phyloP scores from a whole-genome alignment of 2,113 vertebrate species.

The Leucosticte australis region DNA sequence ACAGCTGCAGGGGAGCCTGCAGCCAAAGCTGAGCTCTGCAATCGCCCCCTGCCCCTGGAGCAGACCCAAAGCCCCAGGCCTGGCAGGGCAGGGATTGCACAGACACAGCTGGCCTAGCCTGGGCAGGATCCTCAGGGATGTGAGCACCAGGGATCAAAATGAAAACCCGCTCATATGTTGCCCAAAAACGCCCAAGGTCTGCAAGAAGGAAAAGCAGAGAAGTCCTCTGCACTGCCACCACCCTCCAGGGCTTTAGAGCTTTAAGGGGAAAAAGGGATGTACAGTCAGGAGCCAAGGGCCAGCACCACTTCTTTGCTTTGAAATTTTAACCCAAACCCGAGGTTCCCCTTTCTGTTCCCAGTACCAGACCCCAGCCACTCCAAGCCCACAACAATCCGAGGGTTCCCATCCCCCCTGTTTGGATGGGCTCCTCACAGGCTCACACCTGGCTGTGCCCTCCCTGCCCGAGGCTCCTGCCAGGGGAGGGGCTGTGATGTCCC shows the following conservation, averaged over 20 bases:
- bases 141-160: not conserved
- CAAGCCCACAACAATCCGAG: rapidly evolving
- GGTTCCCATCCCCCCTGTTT: not conserved
- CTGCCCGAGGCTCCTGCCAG: not conserved
- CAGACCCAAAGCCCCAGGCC: not conserved
- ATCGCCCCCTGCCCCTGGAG: not conserved
- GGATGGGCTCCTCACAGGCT: not conserved
- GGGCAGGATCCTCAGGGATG: not conserved
- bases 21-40: not conserved
- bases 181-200: not conserved
- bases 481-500: not conserved
- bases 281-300: not conserved
- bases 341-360: not conserved
- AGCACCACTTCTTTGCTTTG: not conserved
- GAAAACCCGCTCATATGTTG: not conserved
- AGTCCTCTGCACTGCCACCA: not conserved
- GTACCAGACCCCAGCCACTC: not conserved
- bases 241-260: not conserved
- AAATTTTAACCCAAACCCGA: not conserved
- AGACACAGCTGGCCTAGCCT: not conserved
- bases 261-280: not conserved
- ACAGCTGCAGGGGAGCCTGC: not conserved
- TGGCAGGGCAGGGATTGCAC: not conserved
- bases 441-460: not conserved
- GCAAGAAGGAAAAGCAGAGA: not conserved